Evolutionary conservation across 2,797 vertebrate species (phyloP), one percentile per base, ranked within the genome.

Genomic region (Lithobates pipiens): DNA sequence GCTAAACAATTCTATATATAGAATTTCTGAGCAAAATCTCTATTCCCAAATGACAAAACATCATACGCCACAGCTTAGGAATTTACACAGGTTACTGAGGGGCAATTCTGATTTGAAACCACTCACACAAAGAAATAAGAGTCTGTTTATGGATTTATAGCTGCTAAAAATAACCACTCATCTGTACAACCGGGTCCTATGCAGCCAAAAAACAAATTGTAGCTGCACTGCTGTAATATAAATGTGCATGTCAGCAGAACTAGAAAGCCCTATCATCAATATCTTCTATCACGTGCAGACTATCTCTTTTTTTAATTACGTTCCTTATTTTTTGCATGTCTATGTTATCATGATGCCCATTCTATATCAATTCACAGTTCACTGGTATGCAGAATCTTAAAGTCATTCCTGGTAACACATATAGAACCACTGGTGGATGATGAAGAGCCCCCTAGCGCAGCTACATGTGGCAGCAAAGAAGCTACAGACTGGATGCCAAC

Each of bases 1-100:
- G 85, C 85, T 79, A 86, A 86, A 83, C 85, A 83, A 83, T 79
- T 16, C 80, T 86, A 86, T 86, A 86, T 79, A 86, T 83, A 86
- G 85, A 34, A 74, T 83, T 83, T 83, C 10, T 23, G 42, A 74
- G 32, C 80, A 83, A 79, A 83, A 75, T 78, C 76, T 65, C 50
- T 25, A 25, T 46, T 79, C 85, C 76, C 85, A 82, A 42, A 69
- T 70, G 85, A 86, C 80, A 86, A 79, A 83, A 65, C 57, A 74
- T 44, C 61, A 34, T 75, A 83, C 70, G 68, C 80, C 69, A 78
- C 10, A 67, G 13, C 57, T 69, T n/a, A 73, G 85, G 85, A 86
- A 86, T 86, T 61, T 83, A 10, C n/a, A 79, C 76, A 86, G 80
- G 85, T 86, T 86, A 86, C 76, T 27, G 76, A 61, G 85, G 80